Percentiles rank a stretch among this genome's conserved stretches.
phyloP scores from a whole-genome alignment of 2,113 vertebrate genomes.

The Chaetodon auriga region DNA sequence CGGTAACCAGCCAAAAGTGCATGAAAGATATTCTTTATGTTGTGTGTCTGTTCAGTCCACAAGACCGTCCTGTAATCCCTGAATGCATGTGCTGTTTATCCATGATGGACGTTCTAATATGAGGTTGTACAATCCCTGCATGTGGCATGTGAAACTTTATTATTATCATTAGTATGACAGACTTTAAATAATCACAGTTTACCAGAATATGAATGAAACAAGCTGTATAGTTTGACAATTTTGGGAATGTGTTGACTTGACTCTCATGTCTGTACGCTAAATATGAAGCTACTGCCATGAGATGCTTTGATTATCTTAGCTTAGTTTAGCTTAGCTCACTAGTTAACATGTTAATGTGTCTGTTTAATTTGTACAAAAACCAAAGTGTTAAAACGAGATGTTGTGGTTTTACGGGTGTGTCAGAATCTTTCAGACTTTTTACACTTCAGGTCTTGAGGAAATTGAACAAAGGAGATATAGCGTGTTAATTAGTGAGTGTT shows the following conservation, averaged over 20 bases:
- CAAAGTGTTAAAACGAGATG: too few relatives aligned
- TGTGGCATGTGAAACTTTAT: constrained; percentile 68
- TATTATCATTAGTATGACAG: not conserved
- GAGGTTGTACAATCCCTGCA: constrained; percentile 60
- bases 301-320: too few relatives aligned
- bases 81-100: constrained; percentile 63
- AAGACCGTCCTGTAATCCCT: constrained; percentile 11
- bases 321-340: not conserved
- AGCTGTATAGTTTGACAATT: not conserved
- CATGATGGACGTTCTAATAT: constrained; percentile 9
- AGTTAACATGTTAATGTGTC: too few relatives aligned
- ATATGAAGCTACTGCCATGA: not conserved
- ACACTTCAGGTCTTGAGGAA: too few relatives aligned
- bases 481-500: not conserved
- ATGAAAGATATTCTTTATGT: constrained; percentile 63
- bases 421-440: not conserved
- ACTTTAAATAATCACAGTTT: not conserved
- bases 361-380: not conserved
- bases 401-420: too few relatives aligned
- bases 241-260: constrained; percentile 1
- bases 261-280: not conserved
- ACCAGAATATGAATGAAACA: constrained; percentile 12
- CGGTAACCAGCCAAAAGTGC: constrained; percentile 51
- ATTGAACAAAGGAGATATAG: too few relatives aligned
- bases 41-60: constrained; percentile 10